phyloP scores from a whole-genome alignment of 2,888 invertebrate genomes.

The Drosophila eohydei region DNA sequence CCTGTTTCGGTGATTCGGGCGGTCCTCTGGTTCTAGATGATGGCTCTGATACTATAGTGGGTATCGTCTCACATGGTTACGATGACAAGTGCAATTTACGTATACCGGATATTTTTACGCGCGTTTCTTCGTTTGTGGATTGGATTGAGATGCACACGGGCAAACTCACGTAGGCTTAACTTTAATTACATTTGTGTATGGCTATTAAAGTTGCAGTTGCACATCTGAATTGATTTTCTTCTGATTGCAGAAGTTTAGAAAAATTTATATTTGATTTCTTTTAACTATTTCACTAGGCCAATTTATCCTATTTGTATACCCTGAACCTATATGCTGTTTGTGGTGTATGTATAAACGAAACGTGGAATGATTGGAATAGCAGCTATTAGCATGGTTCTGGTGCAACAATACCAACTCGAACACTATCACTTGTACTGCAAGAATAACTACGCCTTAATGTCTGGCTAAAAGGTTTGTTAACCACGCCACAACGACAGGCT shows the following conservation, averaged over 20 bases:
- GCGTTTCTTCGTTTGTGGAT: conserved; percentile 42
- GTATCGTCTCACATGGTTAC: conserved; percentile 65
- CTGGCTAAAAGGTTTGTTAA: neutral
- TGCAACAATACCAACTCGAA: too few relatives aligned
- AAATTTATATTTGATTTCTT: too few relatives aligned
- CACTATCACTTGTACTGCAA: too few relatives aligned
- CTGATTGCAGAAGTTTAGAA: too few relatives aligned
- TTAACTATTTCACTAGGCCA: too few relatives aligned
- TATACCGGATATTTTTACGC: conserved; percentile 58
- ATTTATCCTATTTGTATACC: too few relatives aligned
- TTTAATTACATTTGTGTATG: neutral
- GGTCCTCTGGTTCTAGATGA: conserved; percentile 57
- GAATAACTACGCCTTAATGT: neutral
- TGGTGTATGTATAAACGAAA: too few relatives aligned
- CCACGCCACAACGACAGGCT: neutral
- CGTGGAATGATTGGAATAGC: too few relatives aligned
- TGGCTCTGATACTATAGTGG: conserved; percentile 48
- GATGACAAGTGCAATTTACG: conserved; percentile 42
- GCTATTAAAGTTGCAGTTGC: neutral
- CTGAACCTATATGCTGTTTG: too few relatives aligned
- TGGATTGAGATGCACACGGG: conserved; percentile 53
- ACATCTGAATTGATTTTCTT: neutral
- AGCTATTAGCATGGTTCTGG: too few relatives aligned
- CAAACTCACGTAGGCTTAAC: neutral
- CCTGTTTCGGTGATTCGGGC: conserved; percentile 63